Percentiles rank a stretch among this genome's conserved stretches.
Evolutionary conservation across 1,140 invertebrate species (phyloP).

Genomic region (Zaprionus ornatus): DNA sequence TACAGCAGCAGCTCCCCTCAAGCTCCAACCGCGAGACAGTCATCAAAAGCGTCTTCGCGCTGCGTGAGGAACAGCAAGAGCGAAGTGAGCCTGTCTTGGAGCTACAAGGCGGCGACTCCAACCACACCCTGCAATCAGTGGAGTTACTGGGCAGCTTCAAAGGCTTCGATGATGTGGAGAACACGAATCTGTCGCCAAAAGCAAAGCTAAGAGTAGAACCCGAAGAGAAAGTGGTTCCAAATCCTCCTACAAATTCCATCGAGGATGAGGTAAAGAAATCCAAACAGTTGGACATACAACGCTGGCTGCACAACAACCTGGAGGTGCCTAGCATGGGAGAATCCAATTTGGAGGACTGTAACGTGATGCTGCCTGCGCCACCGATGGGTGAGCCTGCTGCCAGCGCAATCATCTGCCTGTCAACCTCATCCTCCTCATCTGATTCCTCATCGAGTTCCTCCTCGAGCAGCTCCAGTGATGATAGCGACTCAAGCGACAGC

Average conservation of each 20-base stretch:
- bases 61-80: not conserved
- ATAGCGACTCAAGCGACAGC: conserved; percentile 20
- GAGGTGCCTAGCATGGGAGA: not conserved
- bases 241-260: not conserved
- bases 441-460: conserved; percentile 39
- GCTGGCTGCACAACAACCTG: conserved; percentile 50
- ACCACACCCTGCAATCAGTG: conserved; percentile 48
- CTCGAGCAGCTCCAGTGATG: conserved; percentile 45
- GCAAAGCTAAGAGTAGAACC: conserved; percentile 36
- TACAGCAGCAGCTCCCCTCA: not conserved
- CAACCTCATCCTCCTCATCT: conserved; percentile 42
- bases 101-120: conserved; percentile 18
- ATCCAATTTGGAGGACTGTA: too few relatives aligned
- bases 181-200: conserved; percentile 58
- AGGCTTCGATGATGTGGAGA: conserved; percentile 69
- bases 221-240: not conserved
- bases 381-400: not conserved
- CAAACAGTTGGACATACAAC: conserved; percentile 59
- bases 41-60: conserved; percentile 57
- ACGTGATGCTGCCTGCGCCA: not conserved
- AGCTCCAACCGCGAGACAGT: conserved; percentile 56
- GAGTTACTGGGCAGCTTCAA: conserved; percentile 59
- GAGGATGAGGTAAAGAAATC: conserved; percentile 5
- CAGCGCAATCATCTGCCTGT: conserved; percentile 24
- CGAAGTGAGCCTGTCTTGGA: conserved; percentile 1